Percentiles rank a stretch among this genome's conserved stretches.
These are phyloP conservation scores for Saturnia pavonia DNA, from an alignment of 2,888 invertebrate species.

Conservation along the genomic window DNA sequence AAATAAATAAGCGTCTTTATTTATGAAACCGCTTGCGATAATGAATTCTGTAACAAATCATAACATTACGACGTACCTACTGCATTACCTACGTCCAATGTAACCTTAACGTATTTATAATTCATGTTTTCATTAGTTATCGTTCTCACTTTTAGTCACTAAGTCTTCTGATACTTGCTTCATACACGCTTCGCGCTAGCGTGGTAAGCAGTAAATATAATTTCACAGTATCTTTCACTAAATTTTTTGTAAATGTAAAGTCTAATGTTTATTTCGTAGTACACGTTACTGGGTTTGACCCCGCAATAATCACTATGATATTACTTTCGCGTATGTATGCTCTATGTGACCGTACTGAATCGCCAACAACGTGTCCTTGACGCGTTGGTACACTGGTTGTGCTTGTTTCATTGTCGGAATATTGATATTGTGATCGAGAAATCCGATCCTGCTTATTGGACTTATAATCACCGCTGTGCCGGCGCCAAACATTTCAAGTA, in stretches of 20 bases:
- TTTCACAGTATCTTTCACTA: conserved; percentile 22
- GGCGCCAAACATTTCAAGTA: conserved; percentile 98
- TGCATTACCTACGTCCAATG: conserved; percentile 33
- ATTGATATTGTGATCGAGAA: conserved; percentile 84
- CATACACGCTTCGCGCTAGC: conserved; percentile 19
- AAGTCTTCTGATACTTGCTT: conserved; percentile 42
- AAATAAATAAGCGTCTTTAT: conserved; percentile 8
- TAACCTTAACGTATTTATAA: conserved; percentile 45
- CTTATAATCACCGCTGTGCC: conserved; percentile 98
- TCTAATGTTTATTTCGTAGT: conserved; percentile 8
- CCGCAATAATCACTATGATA: conserved; percentile 53
- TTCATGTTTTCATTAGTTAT: conserved; percentile 46
- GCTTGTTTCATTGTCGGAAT: conserved; percentile 89
- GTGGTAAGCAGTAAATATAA: background rate
- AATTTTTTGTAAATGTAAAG: conserved; percentile 9
- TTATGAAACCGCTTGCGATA: conserved; percentile 5
- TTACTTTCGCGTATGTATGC: conserved; percentile 89
- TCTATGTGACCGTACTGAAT: conserved; percentile 94
- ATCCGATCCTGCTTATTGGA: conserved; percentile 93
- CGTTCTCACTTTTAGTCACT: conserved; percentile 45
- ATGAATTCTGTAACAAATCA: conserved; percentile 15
- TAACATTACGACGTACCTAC: background rate
- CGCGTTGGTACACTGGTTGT: conserved; percentile 86
- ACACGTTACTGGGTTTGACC: conserved; percentile 25
- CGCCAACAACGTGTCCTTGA: conserved; percentile 89